Evolutionary conservation across 2,888 invertebrate genomes (phyloP), one percentile per base, ranked within the genome.

Genomic region (Chrysolina haemoptera): DNA sequence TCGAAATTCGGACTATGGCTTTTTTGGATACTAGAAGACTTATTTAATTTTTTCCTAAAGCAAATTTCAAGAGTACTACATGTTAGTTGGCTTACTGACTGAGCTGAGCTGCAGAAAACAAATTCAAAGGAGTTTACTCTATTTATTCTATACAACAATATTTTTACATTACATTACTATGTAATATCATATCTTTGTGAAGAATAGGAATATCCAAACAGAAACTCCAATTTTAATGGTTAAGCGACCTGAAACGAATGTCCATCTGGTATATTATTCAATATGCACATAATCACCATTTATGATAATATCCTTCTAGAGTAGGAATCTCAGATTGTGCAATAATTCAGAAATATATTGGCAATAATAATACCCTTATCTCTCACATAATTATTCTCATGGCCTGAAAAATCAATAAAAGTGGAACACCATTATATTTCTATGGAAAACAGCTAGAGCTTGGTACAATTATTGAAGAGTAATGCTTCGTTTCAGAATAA

Each of bases 351-450:
- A 59, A 59, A 27, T 59, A 6, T 35, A 59, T 59, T 22, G n/a
- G 27, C n/a, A n/a, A 59, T 35, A 35, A 59, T 35, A 59, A 59
- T 27, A 59, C n/a, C 59, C n/a, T 59, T 59, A 59, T 59, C 59
- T 59, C 14, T n/a, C 22, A 59, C 14, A 6, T 59, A 27, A 27
- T 59, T n/a, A 59, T 59, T 22, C 27, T 9, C 20, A 53, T 53
- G 53, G 59, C 9, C 11, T 59, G 22, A 35, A 59, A 59, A 22
- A 59, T 35, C 35, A 35, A 59, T 35, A 35, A 59, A 22, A 59
- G 12, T 27, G 35, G 27, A 22, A 59, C 22, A 59, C n/a, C 59
- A 59, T 35, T 59, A 27, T 59, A 59, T 59, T 14, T 2, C 22
- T 35, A 59, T 59, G 59, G 35, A 35, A 12, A 14, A 35, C n/a